Base-by-base conservation (phyloP, 2,888 invertebrate species). In the Maniola hyperantus region DNA sequence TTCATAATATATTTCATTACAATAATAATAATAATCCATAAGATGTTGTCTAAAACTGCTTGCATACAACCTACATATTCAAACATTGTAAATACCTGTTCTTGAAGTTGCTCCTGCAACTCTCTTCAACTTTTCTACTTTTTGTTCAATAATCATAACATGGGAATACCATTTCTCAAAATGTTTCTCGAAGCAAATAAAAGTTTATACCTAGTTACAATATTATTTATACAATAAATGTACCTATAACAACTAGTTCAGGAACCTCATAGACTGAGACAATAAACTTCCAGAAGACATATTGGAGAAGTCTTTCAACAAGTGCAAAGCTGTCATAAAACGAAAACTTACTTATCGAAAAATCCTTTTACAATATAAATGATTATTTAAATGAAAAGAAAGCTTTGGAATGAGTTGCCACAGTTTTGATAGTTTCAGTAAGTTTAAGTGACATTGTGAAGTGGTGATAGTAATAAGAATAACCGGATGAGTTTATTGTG, bases 51-150 rank as follows among this genome's bases (percentile, higher is more conserved):
- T 80, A 70, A 80, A 85, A 84, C 81, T 85, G 85, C 83, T 81
- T 82, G 79, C 81, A 85, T 81, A 85, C 85, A 89, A 84, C 85
- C 86, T 89, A 89, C 85, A 91, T 89, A 89, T 87, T 89, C 84
- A 88, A 90, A 90, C 88, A 88, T 85, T 88, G 85, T 91, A 91
- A 91, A 91, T 91, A 92, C 91, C 91, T 90, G 91, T 92, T 92
- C 87, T 88, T 89, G 79, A 88, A 91, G 89, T 91, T 89, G 90
- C 88, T 87, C 89, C 87, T 89, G 89, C 91, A 91, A 86, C 89
- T 92, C 90, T 90, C 90, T 85, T 90, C 86, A 88, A 88, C 88
- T 91, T 91, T 91, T 91, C 86, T 89, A 88, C 89, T 91, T 92
- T 92, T 92, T 92, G 89, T 91, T 86, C 85, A 87, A 88, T 87